Percentiles rank a stretch among this genome's conserved stretches.
Conservation (phyloP, 2,888 invertebrate genomes). For the Monoplex corrugatus region DNA sequence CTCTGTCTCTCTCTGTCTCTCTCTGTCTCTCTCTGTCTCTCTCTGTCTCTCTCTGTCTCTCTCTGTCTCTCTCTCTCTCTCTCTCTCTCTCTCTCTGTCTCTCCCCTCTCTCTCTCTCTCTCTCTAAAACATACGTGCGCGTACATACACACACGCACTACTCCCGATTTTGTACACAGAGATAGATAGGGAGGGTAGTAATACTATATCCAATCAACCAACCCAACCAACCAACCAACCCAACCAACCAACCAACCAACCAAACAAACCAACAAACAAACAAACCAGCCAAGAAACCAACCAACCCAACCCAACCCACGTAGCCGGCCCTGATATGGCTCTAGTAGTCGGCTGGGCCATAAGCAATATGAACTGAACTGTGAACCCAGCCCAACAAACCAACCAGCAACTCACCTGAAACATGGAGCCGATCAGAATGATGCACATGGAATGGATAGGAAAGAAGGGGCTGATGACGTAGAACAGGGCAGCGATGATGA, state of each 20-base stretch:
- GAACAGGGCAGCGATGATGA: constrained; percentile 75
- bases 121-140: background rate
- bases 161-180: background rate
- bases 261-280: background rate
- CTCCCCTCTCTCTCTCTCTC: constrained; percentile 5
- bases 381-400: background rate
- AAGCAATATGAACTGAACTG: no score
- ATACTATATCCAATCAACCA: no score
- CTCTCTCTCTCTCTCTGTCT: background rate
- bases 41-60: background rate
- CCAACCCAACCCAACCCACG: background rate
- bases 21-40: background rate
- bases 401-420: constrained; percentile 27
- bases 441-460: constrained; percentile 62
- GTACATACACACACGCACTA: background rate
- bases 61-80: no score
- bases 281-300: background rate
- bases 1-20: background rate
- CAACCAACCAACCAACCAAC: background rate
- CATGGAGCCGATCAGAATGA: constrained; percentile 76
- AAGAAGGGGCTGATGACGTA: constrained; percentile 73
- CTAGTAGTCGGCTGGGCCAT: no score
- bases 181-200: no score
- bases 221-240: background rate
- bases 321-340: no score